Evolutionary conservation across 2,113 vertebrate genomes (phyloP).

Genomic region (Baryphthengus martii): DNA sequence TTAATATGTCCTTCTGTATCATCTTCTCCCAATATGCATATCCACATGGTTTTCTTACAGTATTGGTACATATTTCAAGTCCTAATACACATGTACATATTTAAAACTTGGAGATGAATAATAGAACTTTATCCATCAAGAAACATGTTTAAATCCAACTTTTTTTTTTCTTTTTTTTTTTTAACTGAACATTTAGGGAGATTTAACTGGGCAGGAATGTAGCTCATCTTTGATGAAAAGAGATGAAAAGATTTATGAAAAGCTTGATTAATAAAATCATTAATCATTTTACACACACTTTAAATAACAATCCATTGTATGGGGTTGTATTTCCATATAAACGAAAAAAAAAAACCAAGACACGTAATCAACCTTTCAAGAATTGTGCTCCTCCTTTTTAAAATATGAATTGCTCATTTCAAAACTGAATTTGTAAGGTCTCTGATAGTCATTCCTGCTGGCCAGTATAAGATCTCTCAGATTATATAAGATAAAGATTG

Average conservation of each 20-base stretch:
- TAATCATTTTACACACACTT: background rate
- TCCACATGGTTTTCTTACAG: background rate
- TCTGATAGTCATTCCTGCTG: background rate
- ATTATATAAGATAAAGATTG: background rate
- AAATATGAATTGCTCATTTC: background rate
- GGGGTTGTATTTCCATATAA: background rate
- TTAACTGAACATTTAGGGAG: background rate
- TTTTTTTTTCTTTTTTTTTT: background rate
- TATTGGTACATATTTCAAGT: background rate
- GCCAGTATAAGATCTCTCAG: background rate
- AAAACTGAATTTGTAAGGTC: background rate
- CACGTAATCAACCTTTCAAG: background rate
- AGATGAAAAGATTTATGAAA: background rate
- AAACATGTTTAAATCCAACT: background rate
- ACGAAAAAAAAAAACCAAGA: background rate
- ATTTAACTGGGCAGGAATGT: background rate
- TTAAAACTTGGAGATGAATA: background rate
- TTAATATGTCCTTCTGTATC: background rate
- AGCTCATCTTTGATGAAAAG: background rate
- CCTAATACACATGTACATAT: background rate
- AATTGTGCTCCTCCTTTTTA: background rate
- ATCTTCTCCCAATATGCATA: background rate
- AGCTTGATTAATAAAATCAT: background rate
- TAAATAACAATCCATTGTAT: background rate
- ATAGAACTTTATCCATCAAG: background rate